A percentile compares a stretch with the other conserved stretches of the same genome.
Conservation (phyloP, 1,140 invertebrate species). For the Papilio xuthus region DNA sequence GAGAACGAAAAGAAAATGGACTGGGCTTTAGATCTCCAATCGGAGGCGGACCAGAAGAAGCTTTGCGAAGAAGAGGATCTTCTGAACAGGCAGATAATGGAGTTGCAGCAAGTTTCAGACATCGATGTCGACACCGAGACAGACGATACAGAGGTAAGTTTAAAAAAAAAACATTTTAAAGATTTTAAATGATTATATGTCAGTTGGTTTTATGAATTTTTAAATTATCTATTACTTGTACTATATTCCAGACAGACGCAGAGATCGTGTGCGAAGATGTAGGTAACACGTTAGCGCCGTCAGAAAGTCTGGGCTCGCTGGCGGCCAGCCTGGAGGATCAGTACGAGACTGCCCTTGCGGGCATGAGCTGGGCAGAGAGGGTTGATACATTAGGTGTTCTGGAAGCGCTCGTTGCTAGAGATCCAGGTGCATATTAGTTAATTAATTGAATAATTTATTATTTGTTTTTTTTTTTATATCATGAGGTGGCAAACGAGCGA, state of each 20-base stretch:
- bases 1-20: constrained; percentile 80
- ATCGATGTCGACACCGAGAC: constrained; percentile 92
- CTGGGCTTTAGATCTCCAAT: constrained; percentile 77
- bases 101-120: constrained; percentile 89
- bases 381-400: constrained; percentile 89
- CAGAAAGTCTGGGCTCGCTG: constrained; percentile 59
- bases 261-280: constrained; percentile 84
- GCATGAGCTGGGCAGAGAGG: constrained; percentile 90
- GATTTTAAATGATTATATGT: too few species aligned
- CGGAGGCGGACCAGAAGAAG: constrained; percentile 83
- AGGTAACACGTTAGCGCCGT: constrained; percentile 8
- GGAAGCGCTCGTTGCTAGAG: constrained; percentile 89
- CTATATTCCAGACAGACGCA: constrained; percentile 82
- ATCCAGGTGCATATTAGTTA: constrained; percentile 82
- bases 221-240: constrained; percentile 11
- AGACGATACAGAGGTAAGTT: constrained; percentile 85
- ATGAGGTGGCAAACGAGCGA: too few species aligned
- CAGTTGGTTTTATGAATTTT: background rate
- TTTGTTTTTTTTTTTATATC: too few species aligned
- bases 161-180: too few species aligned
- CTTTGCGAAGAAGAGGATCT: constrained; percentile 90
- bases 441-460: constrained; percentile 2
- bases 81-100: constrained; percentile 90
- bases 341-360: constrained; percentile 88
- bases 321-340: constrained; percentile 81